Conservation (phyloP, 2,888 invertebrate genomes). For the Selenia dentaria region DNA sequence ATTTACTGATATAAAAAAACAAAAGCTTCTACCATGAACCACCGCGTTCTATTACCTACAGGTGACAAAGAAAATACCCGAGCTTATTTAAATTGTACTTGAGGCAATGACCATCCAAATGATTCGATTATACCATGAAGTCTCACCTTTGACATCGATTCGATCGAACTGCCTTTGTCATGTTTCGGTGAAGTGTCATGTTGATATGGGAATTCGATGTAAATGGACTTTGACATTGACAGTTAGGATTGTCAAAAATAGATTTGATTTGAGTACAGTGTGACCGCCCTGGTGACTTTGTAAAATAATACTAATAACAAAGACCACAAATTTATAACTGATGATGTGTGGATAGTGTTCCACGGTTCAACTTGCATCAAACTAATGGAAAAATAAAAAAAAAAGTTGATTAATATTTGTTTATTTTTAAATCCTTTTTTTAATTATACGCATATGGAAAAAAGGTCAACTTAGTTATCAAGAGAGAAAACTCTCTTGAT, state of each 20-base stretch:
- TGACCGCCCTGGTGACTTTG: neutral
- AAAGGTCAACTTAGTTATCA: no score
- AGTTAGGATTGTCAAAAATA: constrained; percentile 3
- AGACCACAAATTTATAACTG: no score
- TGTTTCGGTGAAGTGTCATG: constrained; percentile 30
- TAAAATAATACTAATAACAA: no score
- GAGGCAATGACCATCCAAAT: constrained; percentile 27
- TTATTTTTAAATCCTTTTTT: no score
- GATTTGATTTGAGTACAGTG: neutral
- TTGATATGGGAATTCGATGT: constrained; percentile 10
- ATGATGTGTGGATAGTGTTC: no score
- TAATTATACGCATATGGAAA: no score
- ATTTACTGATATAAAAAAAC: no score
- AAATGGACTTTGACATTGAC: constrained; percentile 11
- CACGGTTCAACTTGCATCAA: no score
- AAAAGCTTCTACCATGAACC: no score
- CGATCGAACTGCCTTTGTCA: constrained; percentile 41
- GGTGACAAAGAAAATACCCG: constrained; percentile 8
- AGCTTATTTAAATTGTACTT: constrained; percentile 25
- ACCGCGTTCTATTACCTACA: neutral
- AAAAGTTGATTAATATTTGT: no score
- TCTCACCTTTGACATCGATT: constrained; percentile 46
- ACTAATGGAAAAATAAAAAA: no score
- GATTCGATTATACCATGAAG: constrained; percentile 15
- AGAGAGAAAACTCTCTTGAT: no score